Evolutionary conservation across 2,888 invertebrate species (phyloP).

Genomic region (Opisthograptis luteolata): DNA sequence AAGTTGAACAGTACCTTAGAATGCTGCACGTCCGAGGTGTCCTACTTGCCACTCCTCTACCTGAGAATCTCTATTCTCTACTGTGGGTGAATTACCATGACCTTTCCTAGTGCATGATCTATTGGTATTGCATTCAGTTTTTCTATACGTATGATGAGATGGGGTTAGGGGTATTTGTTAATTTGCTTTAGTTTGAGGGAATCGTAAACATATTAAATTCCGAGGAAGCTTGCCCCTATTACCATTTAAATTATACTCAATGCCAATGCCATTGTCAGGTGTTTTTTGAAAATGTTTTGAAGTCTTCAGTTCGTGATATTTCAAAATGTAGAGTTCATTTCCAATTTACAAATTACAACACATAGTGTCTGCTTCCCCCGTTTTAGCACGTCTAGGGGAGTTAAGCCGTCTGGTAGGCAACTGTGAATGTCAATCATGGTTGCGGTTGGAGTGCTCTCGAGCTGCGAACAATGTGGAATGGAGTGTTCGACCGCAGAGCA

Average conservation of each 20-base stretch:
- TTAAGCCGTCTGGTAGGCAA: conserved; percentile 51
- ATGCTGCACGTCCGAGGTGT: conserved; percentile 25
- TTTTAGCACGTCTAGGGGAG: conserved; percentile 53
- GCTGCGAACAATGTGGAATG: conserved; percentile 74
- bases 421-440: conserved; percentile 73
- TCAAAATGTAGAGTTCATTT: conserved; percentile 31
- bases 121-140: neutral
- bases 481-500: conserved; percentile 60
- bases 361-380: conserved; percentile 40
- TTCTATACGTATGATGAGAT: no score
- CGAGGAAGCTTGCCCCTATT: no score
- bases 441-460: conserved; percentile 62
- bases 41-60: conserved; percentile 31
- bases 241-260: no score
- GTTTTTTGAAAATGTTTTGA: no score
- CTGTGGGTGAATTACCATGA: conserved; percentile 7
- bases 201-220: no score
- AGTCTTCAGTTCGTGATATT: conserved; percentile 1
- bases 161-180: no score
- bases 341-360: conserved; percentile 38
- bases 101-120: neutral
- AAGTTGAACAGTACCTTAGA: no score
- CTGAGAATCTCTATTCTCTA: conserved; percentile 4
- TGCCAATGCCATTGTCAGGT: no score
- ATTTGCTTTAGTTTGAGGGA: neutral